phyloP scores from a whole-genome alignment of 2,113 vertebrate species.

The Melanotaenia duboulayi region DNA sequence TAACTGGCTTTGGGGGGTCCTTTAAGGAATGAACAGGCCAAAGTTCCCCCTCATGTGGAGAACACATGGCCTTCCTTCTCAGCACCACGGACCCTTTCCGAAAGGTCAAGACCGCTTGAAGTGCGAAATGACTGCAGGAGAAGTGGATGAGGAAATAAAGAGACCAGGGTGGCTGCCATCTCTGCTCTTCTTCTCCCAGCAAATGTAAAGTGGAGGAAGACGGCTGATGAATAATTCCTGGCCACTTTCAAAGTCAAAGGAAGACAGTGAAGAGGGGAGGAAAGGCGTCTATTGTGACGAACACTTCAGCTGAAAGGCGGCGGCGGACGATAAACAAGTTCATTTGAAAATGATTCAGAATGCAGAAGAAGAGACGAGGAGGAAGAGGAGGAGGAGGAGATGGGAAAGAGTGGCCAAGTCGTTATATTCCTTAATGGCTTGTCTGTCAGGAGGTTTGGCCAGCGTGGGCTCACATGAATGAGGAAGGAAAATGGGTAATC shows the following conservation, averaged over 20 bases:
- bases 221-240: constrained; percentile 71
- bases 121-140: constrained; percentile 55
- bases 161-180: constrained; percentile 5
- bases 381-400: not conserved
- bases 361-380: not conserved
- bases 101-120: constrained; percentile 66
- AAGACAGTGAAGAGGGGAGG: constrained; percentile 34
- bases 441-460: constrained; percentile 55
- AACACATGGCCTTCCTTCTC: not conserved
- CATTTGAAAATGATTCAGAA: constrained; percentile 66
- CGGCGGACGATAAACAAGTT: constrained; percentile 60
- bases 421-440: constrained; percentile 60
- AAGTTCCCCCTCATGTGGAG: constrained; percentile 18
- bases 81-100: constrained; percentile 10
- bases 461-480: constrained; percentile 53
- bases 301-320: constrained; percentile 36
- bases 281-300: constrained; percentile 37
- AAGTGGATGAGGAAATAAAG: constrained; percentile 43
- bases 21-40: constrained; percentile 27
- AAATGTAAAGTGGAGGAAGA: constrained; percentile 53
- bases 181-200: constrained; percentile 32
- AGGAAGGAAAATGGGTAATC: constrained; percentile 57
- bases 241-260: constrained; percentile 66
- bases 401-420: constrained; percentile 30
- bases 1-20: constrained; percentile 23